Percentiles rank a stretch among this genome's conserved stretches.
Evolutionary conservation across 2,113 vertebrate species (phyloP).

Genomic region (Danionella cerebrum): DNA sequence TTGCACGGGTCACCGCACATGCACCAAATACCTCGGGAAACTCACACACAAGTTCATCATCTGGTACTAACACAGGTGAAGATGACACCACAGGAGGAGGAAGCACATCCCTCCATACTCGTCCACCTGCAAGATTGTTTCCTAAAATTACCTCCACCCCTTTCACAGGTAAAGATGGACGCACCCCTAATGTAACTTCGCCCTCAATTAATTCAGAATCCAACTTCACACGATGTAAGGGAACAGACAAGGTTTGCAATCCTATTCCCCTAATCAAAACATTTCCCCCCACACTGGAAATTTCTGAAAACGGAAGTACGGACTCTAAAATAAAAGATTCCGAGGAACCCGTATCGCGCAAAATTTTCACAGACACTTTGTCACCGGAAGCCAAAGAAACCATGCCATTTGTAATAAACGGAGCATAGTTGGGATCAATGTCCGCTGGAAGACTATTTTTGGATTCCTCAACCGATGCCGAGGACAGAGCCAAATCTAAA

Average conservation of each 20-base stretch:
- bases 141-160: background rate
- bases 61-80: background rate
- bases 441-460: too few species aligned
- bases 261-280: background rate
- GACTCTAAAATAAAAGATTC: background rate
- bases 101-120: background rate
- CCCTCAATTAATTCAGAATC: background rate
- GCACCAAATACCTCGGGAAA: background rate
- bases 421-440: background rate
- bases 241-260: background rate
- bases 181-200: background rate
- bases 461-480: too few species aligned
- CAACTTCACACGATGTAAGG: background rate
- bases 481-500: too few species aligned
- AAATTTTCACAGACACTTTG: background rate
- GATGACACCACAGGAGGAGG: background rate
- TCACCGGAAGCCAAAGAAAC: background rate
- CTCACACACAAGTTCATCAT: background rate
- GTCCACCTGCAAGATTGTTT: background rate
- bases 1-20: background rate
- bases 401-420: background rate
- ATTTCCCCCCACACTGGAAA: background rate
- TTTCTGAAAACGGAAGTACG: background rate
- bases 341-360: background rate
- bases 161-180: background rate